A percentile compares a stretch with the other conserved stretches of the same genome.
Evolutionary conservation across 2,888 invertebrate genomes (phyloP).

Genomic region (Leucophora obtusa): DNA sequence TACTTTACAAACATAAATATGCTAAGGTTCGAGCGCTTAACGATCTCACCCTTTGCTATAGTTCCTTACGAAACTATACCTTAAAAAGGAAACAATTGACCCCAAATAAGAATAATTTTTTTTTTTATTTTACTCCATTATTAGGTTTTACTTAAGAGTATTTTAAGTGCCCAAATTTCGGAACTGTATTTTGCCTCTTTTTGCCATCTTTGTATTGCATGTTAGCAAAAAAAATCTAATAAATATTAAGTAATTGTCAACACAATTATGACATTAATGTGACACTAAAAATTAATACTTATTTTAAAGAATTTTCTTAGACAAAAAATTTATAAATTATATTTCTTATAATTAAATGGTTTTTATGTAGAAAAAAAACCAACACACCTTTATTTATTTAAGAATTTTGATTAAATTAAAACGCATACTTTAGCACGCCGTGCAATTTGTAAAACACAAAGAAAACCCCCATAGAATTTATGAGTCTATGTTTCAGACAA

Average conservation of each 20-base stretch:
- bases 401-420: constrained; percentile 59
- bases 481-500: constrained; percentile 20
- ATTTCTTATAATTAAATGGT: constrained; percentile 39
- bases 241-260: constrained; percentile 29
- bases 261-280: constrained; percentile 5
- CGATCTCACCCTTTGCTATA: too few relatives aligned
- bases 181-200: too few relatives aligned
- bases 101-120: too few relatives aligned
- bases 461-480: constrained; percentile 12
- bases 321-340: constrained; percentile 43
- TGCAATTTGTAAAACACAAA: constrained; percentile 36
- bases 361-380: constrained; percentile 9
- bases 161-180: too few relatives aligned
- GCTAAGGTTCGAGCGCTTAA: too few relatives aligned
- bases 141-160: too few relatives aligned
- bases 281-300: neutral
- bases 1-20: too few relatives aligned
- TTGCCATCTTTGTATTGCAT: too few relatives aligned
- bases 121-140: too few relatives aligned
- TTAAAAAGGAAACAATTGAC: too few relatives aligned
- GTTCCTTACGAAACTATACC: too few relatives aligned
- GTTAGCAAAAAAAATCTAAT: neutral
- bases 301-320: constrained; percentile 20
- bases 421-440: constrained; percentile 52
- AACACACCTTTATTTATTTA: constrained; percentile 57